A percentile compares a stretch with the other conserved stretches of the same genome.
phyloP scores from a whole-genome alignment of 2,113 vertebrate species.

The Paratilapia polleni region DNA sequence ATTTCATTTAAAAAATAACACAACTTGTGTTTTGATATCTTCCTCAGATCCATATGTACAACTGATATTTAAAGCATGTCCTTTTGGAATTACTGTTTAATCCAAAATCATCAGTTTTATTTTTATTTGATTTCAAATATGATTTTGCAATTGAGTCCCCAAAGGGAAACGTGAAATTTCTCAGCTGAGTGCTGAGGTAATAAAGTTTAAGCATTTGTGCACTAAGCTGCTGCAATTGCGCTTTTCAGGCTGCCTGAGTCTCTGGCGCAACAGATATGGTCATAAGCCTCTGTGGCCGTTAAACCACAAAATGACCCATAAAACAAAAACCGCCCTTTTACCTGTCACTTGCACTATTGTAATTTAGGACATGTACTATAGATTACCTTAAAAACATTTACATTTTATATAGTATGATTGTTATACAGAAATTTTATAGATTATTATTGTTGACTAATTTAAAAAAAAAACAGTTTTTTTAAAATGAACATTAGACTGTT shows the following conservation, averaged over 20 bases:
- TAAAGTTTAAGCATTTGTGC: conserved; percentile 56
- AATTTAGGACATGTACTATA: background rate
- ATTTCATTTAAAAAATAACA: background rate
- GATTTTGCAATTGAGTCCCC: conserved; percentile 26
- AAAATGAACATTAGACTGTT: background rate
- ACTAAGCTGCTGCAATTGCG: conserved; percentile 30
- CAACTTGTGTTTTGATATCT: background rate
- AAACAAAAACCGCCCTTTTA: conserved; percentile 27
- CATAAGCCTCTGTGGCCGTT: conserved; percentile 50
- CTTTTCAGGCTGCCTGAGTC: conserved; percentile 32
- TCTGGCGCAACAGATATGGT: conserved; percentile 62
- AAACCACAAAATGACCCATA: conserved; percentile 62
- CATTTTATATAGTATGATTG: background rate
- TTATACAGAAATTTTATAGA: background rate
- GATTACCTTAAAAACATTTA: background rate
- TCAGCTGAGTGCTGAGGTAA: conserved; percentile 34
- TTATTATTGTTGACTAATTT: background rate
- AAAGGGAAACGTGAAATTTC: conserved; percentile 35
- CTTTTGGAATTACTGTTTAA: background rate
- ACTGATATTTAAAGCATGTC: background rate
- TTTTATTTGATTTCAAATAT: conserved; percentile 13
- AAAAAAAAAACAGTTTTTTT: background rate
- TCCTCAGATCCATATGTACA: background rate
- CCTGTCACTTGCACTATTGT: conserved; percentile 3
- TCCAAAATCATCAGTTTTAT: background rate